Conservation (phyloP, 2,888 invertebrate species). For the Halocaridina rubra region DNA sequence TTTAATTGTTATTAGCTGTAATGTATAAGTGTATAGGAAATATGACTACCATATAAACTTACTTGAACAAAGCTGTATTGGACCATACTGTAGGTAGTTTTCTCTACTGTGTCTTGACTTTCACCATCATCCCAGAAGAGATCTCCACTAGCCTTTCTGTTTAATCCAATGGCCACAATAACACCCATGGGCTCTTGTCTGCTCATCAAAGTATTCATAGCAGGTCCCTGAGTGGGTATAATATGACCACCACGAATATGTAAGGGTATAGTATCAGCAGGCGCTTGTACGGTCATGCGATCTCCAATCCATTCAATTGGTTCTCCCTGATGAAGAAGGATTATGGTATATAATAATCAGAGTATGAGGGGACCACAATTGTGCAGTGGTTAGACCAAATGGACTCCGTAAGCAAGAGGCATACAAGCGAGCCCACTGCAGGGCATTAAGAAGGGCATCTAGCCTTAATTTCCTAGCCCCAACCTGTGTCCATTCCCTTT, state of each 20-base stretch:
- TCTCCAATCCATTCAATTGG: conserved; percentile 44
- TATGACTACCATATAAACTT: not conserved
- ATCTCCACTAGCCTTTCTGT: conserved; percentile 46
- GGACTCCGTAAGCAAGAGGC: no score
- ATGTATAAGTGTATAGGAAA: no score
- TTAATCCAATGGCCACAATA: conserved; percentile 36
- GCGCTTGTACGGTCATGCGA: conserved; percentile 65
- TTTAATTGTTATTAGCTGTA: no score
- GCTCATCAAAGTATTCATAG: conserved; percentile 58
- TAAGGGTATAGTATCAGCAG: conserved; percentile 66
- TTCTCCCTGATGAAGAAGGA: not conserved
- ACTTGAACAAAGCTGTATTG: conserved; percentile 31
- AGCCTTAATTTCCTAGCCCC: no score
- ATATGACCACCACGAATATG: conserved; percentile 67
- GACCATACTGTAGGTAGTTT: conserved; percentile 1
- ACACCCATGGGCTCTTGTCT: conserved; percentile 29
- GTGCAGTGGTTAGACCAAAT: no score
- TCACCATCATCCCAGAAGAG: conserved; percentile 62
- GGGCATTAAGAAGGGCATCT: no score
- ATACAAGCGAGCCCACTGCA: no score
- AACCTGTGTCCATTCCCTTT: no score
- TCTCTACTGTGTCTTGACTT: not conserved
- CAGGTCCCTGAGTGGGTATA: conserved; percentile 66
- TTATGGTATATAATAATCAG: no score
- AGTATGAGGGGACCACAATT: no score